A percentile compares a stretch with the other conserved stretches of the same genome.
These are phyloP conservation scores for Empidonax traillii DNA, from an alignment of 2,113 vertebrate species.

Conservation along the genomic window DNA sequence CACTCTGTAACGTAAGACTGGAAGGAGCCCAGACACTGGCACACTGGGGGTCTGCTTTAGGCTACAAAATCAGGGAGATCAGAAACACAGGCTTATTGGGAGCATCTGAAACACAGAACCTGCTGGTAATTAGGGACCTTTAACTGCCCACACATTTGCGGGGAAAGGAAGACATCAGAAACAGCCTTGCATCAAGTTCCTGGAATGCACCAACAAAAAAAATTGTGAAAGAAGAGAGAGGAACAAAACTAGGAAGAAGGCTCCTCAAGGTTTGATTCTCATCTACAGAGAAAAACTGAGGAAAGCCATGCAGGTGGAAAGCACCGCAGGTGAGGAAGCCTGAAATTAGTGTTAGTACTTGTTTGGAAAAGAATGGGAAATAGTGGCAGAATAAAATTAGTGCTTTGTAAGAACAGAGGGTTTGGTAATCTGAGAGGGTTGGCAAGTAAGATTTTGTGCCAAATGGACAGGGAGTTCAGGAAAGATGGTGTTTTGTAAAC, in stretches of 20 bases:
- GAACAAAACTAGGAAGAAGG: neutral
- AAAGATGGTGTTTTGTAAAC: constrained; percentile 6
- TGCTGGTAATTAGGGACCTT: constrained; percentile 35
- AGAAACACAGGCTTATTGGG: constrained; percentile 43
- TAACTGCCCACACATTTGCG: constrained; percentile 50
- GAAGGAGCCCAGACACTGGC: constrained; percentile 39
- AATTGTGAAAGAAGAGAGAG: neutral
- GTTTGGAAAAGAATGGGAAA: neutral
- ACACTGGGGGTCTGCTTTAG: constrained; percentile 31
- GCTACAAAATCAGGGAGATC: constrained; percentile 31
- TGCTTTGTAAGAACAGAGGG: neutral
- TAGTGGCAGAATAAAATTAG: neutral
- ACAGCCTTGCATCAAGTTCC: neutral
- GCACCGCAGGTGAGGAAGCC: neutral
- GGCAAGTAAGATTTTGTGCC: neutral
- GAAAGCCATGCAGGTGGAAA: neutral
- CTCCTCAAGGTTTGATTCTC: neutral
- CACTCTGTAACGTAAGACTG: neutral
- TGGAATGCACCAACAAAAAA: neutral
- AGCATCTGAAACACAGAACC: constrained; percentile 57
- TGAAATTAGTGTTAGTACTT: fast-evolving
- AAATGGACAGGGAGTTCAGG: neutral
- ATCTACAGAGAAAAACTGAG: neutral
- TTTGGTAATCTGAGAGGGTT: neutral
- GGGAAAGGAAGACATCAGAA: constrained; percentile 38